Evolutionary conservation across 1,140 invertebrate species (phyloP).

Genomic region (Paramacrobiotus metropolitanus): DNA sequence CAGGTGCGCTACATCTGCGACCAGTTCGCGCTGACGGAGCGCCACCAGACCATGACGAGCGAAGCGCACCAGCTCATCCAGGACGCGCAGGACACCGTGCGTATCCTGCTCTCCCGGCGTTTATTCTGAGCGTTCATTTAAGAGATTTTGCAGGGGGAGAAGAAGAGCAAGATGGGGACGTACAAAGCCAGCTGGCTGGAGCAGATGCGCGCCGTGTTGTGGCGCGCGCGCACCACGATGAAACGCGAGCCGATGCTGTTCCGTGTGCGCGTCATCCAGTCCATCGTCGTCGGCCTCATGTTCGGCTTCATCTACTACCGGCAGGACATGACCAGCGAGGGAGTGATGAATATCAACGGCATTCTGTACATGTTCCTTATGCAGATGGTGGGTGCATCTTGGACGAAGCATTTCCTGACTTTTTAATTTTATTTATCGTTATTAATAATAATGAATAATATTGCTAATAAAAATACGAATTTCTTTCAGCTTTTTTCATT

Average conservation of each 20-base stretch:
- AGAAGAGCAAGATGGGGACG: no score
- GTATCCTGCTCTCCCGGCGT: no score
- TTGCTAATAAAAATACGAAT: neutral
- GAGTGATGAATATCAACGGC: neutral
- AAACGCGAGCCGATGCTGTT: neutral
- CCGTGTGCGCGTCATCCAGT: neutral
- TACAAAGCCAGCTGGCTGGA: neutral
- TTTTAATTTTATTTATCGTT: neutral
- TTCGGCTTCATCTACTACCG: neutral
- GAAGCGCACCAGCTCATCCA: neutral
- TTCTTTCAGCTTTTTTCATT: neutral
- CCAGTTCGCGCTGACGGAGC: conserved; percentile 12
- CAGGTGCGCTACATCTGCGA: conserved; percentile 14
- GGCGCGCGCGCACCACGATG: neutral
- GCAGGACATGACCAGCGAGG: neutral
- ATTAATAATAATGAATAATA: neutral
- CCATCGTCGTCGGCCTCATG: neutral
- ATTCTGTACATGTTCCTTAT: neutral
- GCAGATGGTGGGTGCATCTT: conserved; percentile 2
- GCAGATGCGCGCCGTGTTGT: neutral
- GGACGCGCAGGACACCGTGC: neutral
- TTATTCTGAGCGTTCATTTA: no score
- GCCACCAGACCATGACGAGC: conserved; percentile 1
- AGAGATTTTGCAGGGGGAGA: no score
- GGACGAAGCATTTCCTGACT: no score